A percentile compares a stretch with the other conserved stretches of the same genome.
Conservation (phyloP, 2,888 invertebrate species). For the Drosophila flavopinicola region DNA sequence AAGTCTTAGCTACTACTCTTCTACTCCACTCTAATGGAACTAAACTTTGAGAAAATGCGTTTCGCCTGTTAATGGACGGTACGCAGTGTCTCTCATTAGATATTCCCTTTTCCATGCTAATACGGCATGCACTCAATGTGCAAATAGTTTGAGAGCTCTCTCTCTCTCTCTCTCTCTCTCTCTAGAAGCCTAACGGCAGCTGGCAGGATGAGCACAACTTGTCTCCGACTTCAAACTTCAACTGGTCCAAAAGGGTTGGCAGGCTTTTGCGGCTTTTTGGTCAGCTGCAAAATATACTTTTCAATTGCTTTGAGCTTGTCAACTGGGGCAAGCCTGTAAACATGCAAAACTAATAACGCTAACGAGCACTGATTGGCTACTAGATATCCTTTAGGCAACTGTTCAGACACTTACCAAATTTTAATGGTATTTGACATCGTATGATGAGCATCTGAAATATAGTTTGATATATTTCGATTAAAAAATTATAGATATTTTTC, state of each 20-base stretch:
- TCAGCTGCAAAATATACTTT: constrained; percentile 10
- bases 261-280: constrained; percentile 21
- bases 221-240: not conserved
- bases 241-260: constrained; percentile 1
- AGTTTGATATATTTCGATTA: too few relatives aligned
- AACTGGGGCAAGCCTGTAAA: not conserved
- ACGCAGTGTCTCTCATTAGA: constrained; percentile 77
- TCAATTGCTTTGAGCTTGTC: constrained; percentile 1
- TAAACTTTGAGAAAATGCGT: constrained; percentile 78
- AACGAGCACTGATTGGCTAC: not conserved
- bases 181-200: constrained; percentile 28
- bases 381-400: not conserved
- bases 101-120: constrained; percentile 78
- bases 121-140: constrained; percentile 80
- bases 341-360: not conserved
- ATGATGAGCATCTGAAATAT: too few relatives aligned
- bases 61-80: constrained; percentile 70
- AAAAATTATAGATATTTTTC: too few relatives aligned
- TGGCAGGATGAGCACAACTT: constrained; percentile 9
- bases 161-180: constrained; percentile 27
- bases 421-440: too few relatives aligned
- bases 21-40: constrained; percentile 79
- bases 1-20: constrained; percentile 28
- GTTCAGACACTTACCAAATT: too few relatives aligned
- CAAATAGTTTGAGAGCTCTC: constrained; percentile 76